Evolutionary conservation across 2,888 invertebrate genomes (phyloP).

Genomic region (Cheilosia vulpina): DNA sequence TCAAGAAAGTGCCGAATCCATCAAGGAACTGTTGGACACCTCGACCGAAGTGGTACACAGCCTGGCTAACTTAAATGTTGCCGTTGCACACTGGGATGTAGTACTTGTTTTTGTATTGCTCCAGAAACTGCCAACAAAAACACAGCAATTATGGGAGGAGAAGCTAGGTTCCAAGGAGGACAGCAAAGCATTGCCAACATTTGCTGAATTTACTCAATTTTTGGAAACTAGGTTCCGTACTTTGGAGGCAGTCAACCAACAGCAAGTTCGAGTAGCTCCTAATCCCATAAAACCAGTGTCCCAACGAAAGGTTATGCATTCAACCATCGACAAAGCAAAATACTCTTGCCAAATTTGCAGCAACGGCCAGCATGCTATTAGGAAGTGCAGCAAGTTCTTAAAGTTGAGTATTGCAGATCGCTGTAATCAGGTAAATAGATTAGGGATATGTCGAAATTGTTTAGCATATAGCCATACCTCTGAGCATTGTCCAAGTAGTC

Average conservation of each 20-base stretch:
- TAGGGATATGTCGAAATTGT: too few relatives aligned
- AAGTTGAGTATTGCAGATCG: too few relatives aligned
- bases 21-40: not conserved
- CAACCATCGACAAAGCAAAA: not conserved
- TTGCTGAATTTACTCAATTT: not conserved
- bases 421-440: too few relatives aligned
- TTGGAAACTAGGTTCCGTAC: not conserved
- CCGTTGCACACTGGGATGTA: too few relatives aligned
- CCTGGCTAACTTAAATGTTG: too few relatives aligned
- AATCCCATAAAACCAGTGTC: not conserved
- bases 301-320: not conserved
- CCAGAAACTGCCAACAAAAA: too few relatives aligned
- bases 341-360: too few relatives aligned
- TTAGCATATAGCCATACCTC: not conserved
- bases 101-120: too few relatives aligned
- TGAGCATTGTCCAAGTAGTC: not conserved
- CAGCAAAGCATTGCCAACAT: conserved; percentile 1
- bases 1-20: conserved; percentile 3
- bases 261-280: not conserved
- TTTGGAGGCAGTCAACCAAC: not conserved
- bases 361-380: too few relatives aligned
- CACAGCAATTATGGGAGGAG: too few relatives aligned
- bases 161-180: not conserved
- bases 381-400: too few relatives aligned
- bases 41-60: not conserved